phyloP scores from a whole-genome alignment of 2,888 invertebrate genomes.

The Mesorhabditis spiculigera region DNA sequence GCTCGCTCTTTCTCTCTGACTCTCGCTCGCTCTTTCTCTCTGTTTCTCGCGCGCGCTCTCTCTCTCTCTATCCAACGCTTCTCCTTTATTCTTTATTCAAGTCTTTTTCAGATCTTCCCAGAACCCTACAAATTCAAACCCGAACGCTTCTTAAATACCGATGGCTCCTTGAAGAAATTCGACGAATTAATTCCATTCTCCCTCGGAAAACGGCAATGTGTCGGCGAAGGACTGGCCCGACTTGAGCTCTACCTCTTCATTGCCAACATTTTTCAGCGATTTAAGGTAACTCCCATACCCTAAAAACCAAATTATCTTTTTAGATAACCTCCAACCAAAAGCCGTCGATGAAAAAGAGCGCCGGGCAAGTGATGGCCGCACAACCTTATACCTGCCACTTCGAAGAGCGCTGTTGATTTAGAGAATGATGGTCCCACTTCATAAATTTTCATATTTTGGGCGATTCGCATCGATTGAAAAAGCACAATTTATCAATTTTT shows the following conservation, averaged over 20 bases:
- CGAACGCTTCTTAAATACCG: constrained; percentile 37
- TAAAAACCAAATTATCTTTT: background rate
- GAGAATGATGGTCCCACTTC: no score
- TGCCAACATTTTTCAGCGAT: constrained; percentile 22
- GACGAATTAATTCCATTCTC: constrained; percentile 40
- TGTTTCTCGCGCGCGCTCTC: no score
- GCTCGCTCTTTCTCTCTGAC: no score
- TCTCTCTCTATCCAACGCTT: background rate
- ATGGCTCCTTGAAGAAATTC: constrained; percentile 33
- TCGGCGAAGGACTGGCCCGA: constrained; percentile 19
- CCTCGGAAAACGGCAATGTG: constrained; percentile 33
- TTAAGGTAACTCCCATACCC: constrained; percentile 10
- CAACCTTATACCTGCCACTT: background rate
- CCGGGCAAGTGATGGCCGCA: constrained; percentile 5
- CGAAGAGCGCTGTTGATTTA: background rate
- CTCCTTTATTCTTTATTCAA: constrained; percentile 6
- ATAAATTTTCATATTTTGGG: no score
- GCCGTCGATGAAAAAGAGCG: constrained; percentile 4
- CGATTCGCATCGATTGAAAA: no score
- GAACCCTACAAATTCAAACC: constrained; percentile 44
- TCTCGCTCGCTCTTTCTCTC: no score
- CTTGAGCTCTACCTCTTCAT: constrained; percentile 25
- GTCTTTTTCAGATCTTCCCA: constrained; percentile 35
- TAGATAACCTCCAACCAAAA: background rate
- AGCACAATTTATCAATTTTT: no score